A percentile compares a stretch with the other conserved stretches of the same genome.
phyloP scores from a whole-genome alignment of 2,888 invertebrate species.

The Carpatolechia fugitivella region DNA sequence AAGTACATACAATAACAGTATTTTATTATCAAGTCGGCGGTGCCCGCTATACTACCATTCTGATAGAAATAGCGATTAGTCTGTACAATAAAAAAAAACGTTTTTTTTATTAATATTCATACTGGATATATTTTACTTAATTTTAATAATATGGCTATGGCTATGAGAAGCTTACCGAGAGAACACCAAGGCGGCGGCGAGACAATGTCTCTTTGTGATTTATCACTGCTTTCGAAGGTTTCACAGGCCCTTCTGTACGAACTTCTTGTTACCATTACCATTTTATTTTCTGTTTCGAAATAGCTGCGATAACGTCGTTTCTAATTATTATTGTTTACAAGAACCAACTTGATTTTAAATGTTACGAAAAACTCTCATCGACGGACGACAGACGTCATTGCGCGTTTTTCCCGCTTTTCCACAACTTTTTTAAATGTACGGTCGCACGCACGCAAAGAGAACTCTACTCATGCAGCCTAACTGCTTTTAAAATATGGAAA shows the following conservation, averaged over 20 bases:
- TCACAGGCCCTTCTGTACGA: constrained; percentile 42
- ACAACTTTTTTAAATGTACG: not conserved
- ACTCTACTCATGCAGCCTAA: not conserved
- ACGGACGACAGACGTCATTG: no score
- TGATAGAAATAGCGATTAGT: no score
- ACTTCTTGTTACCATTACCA: constrained; percentile 50
- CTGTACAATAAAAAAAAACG: no score
- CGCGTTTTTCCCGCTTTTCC: not conserved
- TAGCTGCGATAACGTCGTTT: no score
- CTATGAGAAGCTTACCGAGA: constrained; percentile 45
- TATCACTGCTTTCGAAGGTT: constrained; percentile 43
- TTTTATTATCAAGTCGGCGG: no score
- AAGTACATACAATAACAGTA: no score
- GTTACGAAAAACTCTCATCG: no score
- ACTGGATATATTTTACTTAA: no score
- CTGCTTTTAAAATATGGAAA: not conserved
- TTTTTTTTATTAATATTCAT: no score
- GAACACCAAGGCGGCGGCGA: constrained; percentile 67
- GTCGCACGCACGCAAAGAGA: not conserved
- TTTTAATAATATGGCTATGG: no score
- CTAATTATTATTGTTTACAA: not conserved
- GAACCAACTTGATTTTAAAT: constrained; percentile 7
- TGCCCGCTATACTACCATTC: no score
- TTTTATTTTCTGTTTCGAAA: no score
- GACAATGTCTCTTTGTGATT: constrained; percentile 43